Base-by-base conservation (phyloP, 64 coral and sea anemone species). In the Exaiptasia diaphana region DNA sequence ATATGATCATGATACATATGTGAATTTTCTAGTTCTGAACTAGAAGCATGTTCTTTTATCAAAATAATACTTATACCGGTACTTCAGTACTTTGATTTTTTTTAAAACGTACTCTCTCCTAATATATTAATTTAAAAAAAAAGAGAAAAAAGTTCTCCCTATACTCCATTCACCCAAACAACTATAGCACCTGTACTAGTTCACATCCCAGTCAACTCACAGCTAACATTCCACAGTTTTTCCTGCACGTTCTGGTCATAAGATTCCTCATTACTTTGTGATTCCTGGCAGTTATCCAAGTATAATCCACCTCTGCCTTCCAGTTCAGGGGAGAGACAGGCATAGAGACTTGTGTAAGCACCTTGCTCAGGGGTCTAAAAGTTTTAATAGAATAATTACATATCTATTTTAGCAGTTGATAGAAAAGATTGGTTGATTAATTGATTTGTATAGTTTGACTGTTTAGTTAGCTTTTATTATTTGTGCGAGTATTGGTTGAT, bases 361-460 rank as follows among this genome's bases (percentile, higher is more conserved):
- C 95, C 85, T 82, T 99, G 85, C 53, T 72, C 64, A 28, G 93
- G 83, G 41, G 90, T 92, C 95, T 99, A 67, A 11, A 61, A 67
- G 6, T 18, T 79, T 31, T 24, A 39, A 45, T 57, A 21, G 7
- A 38, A 50, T 52, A 71, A 29, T 12, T 33, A 48, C 22, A 27
- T 5, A n/a, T n/a, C n/a, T n/a, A n/a, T n/a, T n/a, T n/a, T n/a
- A n/a, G 15, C 23, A 21, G 10, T 17, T n/a, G 34, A 38, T 5
- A 35, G 32, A 39, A 33, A 58, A 14, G 18, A 63, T 23, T 5
- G 39, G 18, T 11, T 12, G 43, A 63, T 23, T 26, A 6, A 30
- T 31, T 26, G 13, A 63, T 26, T 63, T 4, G 3, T n/a, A 13
- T 63, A 56, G 39, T 11, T 20, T 20, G 27, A 35, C 28, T 6